Evolutionary conservation across 2,797 vertebrate species (phyloP).

Genomic region (Brotula barbata): DNA sequence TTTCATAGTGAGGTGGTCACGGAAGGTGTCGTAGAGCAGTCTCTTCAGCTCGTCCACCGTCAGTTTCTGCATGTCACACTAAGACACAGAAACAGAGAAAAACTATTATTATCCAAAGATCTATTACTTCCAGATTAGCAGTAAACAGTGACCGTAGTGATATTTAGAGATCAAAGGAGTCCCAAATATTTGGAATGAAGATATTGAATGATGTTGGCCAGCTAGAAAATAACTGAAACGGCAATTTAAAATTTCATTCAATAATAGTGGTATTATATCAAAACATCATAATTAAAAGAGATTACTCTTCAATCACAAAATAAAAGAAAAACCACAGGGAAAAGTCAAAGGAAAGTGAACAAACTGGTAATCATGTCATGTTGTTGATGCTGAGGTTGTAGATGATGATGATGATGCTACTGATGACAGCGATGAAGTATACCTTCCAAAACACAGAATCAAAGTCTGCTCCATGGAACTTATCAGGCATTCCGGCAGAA

Average conservation of each 20-base stretch:
- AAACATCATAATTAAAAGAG: constrained; percentile 45
- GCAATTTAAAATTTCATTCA: background rate
- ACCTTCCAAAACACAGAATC: constrained; percentile 99
- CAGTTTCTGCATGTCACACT: constrained; percentile 99
- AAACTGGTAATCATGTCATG: constrained; percentile 20
- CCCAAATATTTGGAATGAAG: no score
- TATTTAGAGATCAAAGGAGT: no score
- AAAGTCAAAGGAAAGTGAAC: constrained; percentile 14
- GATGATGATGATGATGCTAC: background rate
- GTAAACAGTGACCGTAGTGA: background rate
- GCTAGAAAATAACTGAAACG: no score
- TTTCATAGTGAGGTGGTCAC: constrained; percentile 98
- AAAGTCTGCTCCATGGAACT: constrained; percentile 94
- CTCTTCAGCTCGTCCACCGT: constrained; percentile 97
- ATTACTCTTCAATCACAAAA: constrained; percentile 12
- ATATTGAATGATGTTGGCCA: no score
- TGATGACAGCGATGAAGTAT: constrained; percentile 19
- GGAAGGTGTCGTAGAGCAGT: constrained; percentile 95
- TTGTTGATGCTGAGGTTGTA: no score
- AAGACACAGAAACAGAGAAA: constrained; percentile 31
- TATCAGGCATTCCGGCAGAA: constrained; percentile 91
- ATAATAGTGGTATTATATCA: background rate
- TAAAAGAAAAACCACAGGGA: constrained; percentile 14
- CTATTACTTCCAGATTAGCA: constrained; percentile 22
- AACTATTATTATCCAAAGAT: constrained; percentile 27